phyloP scores from a whole-genome alignment of 2,888 invertebrate species.

The Athrips mouffetella region DNA sequence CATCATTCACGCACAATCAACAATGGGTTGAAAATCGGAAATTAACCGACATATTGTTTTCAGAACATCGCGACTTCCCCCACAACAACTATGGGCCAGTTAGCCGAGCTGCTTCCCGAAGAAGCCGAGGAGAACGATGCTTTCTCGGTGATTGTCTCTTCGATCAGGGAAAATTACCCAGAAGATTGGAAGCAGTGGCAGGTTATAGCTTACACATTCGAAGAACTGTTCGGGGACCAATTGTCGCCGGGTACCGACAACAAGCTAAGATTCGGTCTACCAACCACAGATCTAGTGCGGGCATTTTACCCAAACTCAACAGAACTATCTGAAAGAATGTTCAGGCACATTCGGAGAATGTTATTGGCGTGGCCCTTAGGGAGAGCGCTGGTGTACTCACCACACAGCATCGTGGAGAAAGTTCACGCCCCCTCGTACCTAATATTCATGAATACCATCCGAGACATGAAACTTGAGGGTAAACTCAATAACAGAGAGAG shows the following conservation, averaged over 20 bases:
- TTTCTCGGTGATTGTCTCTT: neutral
- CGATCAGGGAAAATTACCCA: neutral
- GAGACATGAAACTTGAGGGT: neutral
- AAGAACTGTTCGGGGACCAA: neutral
- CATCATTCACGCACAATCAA: neutral
- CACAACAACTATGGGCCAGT: neutral
- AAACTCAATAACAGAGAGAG: conserved; percentile 5
- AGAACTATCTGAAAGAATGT: conserved; percentile 2
- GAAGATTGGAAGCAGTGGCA: neutral
- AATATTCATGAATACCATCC: neutral
- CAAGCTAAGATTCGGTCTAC: neutral
- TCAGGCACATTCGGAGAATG: neutral
- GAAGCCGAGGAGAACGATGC: neutral
- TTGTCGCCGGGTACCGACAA: neutral
- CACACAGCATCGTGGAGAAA: neutral
- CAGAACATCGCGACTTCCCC: conserved; percentile 1
- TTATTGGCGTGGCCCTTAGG: neutral
- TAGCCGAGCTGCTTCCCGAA: neutral
- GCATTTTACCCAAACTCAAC: neutral
- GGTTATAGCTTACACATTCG: neutral
- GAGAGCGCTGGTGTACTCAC: conserved; percentile 1
- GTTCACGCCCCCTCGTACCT: conserved; percentile 1
- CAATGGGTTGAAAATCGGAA: too few relatives aligned
- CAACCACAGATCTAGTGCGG: neutral
- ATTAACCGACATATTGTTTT: neutral